phyloP scores from a whole-genome alignment of 2,113 vertebrate species.

The Mastomys coucha region DNA sequence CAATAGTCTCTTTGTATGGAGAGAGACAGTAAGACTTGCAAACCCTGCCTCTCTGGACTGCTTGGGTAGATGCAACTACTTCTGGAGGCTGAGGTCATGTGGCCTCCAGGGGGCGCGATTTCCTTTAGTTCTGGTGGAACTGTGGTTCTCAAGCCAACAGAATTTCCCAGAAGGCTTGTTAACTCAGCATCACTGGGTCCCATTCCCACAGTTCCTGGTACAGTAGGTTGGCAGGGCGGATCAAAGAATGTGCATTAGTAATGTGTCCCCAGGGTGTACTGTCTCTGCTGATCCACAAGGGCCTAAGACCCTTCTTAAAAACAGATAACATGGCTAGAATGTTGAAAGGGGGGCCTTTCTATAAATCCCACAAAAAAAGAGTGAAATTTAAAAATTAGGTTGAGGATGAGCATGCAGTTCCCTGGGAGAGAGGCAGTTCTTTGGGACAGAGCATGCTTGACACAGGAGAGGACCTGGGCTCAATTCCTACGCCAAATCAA shows the following conservation, averaged over 20 bases:
- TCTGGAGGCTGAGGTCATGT: not conserved
- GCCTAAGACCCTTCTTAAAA: not conserved
- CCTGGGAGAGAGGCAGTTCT: not conserved
- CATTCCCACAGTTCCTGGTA: not conserved
- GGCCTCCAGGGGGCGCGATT: conserved; percentile 64
- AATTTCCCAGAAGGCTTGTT: not conserved
- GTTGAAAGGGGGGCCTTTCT: not conserved
- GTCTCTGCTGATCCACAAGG: not conserved
- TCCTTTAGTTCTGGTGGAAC: not conserved
- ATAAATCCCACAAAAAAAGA: not conserved
- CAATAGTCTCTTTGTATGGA: not conserved
- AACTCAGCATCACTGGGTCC: not conserved
- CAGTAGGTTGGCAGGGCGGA: no score
- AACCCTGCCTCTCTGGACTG: not conserved
- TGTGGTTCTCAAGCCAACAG: not conserved
- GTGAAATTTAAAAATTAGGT: not conserved
- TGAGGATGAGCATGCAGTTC: not conserved
- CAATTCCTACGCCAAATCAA: not conserved
- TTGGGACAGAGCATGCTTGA: no score
- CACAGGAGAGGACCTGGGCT: not conserved
- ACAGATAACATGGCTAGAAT: not conserved
- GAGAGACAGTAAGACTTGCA: not conserved
- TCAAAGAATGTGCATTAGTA: not conserved
- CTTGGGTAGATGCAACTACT: not conserved
- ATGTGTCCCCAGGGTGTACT: not conserved